Base-by-base conservation (phyloP, 2,113 vertebrate genomes). In the Casuarius casuarius region DNA sequence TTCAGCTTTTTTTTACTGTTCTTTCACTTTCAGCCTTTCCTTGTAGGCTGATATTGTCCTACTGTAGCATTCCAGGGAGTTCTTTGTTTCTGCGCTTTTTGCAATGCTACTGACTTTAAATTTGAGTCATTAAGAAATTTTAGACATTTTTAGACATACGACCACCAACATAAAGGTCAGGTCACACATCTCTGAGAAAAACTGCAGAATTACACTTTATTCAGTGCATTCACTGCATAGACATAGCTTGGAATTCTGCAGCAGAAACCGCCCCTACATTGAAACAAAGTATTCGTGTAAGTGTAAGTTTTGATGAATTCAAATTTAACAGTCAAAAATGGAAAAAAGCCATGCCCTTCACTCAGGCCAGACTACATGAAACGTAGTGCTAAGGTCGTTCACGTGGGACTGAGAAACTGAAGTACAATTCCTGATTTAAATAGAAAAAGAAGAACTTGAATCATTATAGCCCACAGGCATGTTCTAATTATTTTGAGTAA, bases 401-500 rank as follows among this genome's bases (percentile, higher is more conserved):
- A 25, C 46, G 13, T 35, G 38, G 52, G 58, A 80, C 63, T 76
- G 58, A 86, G 54, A 90, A 88, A 92, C 8, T 58, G 44, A 93
- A 86, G 54, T 49, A 88, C 20, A 66, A 18, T 49, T 83, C 68
- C 63, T 70, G 61, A 89, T 86, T 86, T 92, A 93, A 95, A 73
- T 51, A 90, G 72, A 73, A 92, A 92, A 92, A 85, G 74, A 79
- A 10, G 74, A 79, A 10, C 0, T 62, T 66, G 89, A 95, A 58
- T 61, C 67, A 83, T 75, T 95, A 56, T 62, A 12, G 73, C 62
- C 72, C 68, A 76, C 8, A 35, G 79, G 67, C 49, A 76, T 94
- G 72, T 88, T 85, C 26, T 42, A 83, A 88, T 89, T 93, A 68
- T 85, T 94, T 90, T 85, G 58, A 80, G 62, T 76, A 96, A 87